Evolutionary conservation across 2,888 invertebrate genomes (phyloP).

Genomic region (Pterobdella sp.): DNA sequence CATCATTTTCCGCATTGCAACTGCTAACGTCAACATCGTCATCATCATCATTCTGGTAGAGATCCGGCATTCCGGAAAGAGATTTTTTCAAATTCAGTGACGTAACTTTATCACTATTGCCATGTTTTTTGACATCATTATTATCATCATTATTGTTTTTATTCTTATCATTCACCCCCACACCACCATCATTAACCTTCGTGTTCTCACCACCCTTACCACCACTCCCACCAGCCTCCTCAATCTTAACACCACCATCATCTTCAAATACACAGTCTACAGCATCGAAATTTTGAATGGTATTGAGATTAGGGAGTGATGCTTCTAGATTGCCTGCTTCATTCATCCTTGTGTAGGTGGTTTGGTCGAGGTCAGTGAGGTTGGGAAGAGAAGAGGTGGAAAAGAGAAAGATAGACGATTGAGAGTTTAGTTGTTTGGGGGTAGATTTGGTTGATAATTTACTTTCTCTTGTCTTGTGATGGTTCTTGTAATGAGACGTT

Average conservation of each 20-base stretch:
- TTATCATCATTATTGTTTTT: background rate
- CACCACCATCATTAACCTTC: background rate
- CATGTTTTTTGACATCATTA: background rate
- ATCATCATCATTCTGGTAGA: background rate
- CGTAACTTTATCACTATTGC: background rate
- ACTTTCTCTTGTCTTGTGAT: background rate
- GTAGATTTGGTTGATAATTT: background rate
- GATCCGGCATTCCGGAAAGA: background rate
- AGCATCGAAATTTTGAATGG: background rate
- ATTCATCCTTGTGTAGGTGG: background rate
- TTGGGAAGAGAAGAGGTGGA: conserved; percentile 34
- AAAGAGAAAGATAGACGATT: conserved; percentile 26
- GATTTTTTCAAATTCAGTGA: background rate
- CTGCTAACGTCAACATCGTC: background rate
- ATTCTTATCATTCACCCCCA: background rate
- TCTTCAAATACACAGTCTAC: conserved; percentile 4
- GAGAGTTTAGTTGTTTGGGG: background rate
- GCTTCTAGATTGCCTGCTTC: background rate
- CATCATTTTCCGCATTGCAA: background rate
- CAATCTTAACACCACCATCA: background rate
- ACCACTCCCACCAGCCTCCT: background rate
- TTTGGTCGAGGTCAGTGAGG: conserved; percentile 24
- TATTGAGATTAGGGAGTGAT: background rate
- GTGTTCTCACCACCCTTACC: background rate
- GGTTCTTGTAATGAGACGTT: background rate